Evolutionary conservation across 1,140 invertebrate genomes (phyloP).

Genomic region (Leguminivora glycinivorella): DNA sequence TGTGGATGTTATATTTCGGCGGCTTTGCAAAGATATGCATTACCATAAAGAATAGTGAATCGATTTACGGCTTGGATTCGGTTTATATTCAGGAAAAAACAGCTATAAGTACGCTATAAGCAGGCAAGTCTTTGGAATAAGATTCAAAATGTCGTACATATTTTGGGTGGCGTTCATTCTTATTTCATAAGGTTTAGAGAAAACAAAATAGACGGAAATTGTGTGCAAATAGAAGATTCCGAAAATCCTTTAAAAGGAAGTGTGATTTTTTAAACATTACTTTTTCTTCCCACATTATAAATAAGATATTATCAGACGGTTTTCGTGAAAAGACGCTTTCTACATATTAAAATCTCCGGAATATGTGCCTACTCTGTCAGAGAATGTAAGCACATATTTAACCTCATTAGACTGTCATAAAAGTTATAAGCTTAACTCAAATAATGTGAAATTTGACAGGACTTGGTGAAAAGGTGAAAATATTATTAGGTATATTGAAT

Average conservation of each 20-base stretch:
- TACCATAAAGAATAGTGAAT: conserved; percentile 38
- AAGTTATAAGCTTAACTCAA: too few relatives aligned
- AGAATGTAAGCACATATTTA: too few relatives aligned
- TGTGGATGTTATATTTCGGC: conserved; percentile 40
- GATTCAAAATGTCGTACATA: neutral
- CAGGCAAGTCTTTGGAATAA: neutral
- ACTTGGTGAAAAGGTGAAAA: too few relatives aligned
- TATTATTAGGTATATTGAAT: neutral
- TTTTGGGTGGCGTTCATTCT: conserved; percentile 1
- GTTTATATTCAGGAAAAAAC: neutral
- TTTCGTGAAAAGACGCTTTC: too few relatives aligned
- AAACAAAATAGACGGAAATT: conserved; percentile 7
- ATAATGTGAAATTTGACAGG: too few relatives aligned
- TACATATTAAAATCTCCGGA: too few relatives aligned
- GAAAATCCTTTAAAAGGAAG: neutral
- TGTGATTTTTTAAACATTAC: neutral
- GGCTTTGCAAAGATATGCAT: conserved; percentile 49
- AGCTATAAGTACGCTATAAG: neutral
- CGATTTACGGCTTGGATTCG: conserved; percentile 8
- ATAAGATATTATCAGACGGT: too few relatives aligned
- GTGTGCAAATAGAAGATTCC: neutral
- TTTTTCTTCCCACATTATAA: too few relatives aligned
- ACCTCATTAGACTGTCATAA: too few relatives aligned
- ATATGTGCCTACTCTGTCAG: too few relatives aligned
- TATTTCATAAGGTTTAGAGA: neutral